Evolutionary conservation across 2,113 vertebrate species (phyloP), one percentile per base, ranked within the genome.

Genomic region (Shinisaurus crocodilurus): DNA sequence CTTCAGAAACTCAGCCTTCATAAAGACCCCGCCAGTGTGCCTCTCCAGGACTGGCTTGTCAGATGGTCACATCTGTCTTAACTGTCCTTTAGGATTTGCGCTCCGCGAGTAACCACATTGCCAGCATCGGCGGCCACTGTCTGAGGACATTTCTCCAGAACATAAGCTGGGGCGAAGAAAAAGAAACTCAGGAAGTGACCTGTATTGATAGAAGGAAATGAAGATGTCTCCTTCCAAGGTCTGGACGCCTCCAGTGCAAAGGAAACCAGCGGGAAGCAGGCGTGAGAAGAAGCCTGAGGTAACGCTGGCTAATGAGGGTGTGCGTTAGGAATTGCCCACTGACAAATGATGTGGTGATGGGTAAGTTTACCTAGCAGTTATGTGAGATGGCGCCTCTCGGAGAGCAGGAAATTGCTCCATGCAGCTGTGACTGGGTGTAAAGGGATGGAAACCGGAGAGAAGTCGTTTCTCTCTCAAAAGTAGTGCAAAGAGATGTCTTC

Each of bases 141-240:
- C 57, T 45, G 50, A 27, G 72, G 84, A 82, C 34, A 43, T 81
- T n/a, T 65, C 54, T 3, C 32, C 2, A 65, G 85, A 75, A 29
- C 16, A 32, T 37, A 18, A 79, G n/a, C 40, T 8, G 48, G 40
- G 18, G 25, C 34, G 2, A 43, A 50, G 45, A 80, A 16, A 15
- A 43, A 92, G 91, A n/a, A 88, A 50, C 76, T 50, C 91, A 94
- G 95, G 96, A 96, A 95, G 91, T 54, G 82, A 83, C 72, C 93
- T 86, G n/a, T 95, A 91, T 93, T 95, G 95, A 94, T 86, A 92
- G 89, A 94, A 95, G 95, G 95, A 96, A 96, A 94, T 90, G 94
- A 96, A 70, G 45, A 5, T 91, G 93, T 91, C 87, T 93, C 87
- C 91, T 94, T 50, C 9, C 29, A 86, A 90, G 74, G 90, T 90